Conservation (phyloP, 2,113 vertebrate species). For the Sebastes schlegelii region DNA sequence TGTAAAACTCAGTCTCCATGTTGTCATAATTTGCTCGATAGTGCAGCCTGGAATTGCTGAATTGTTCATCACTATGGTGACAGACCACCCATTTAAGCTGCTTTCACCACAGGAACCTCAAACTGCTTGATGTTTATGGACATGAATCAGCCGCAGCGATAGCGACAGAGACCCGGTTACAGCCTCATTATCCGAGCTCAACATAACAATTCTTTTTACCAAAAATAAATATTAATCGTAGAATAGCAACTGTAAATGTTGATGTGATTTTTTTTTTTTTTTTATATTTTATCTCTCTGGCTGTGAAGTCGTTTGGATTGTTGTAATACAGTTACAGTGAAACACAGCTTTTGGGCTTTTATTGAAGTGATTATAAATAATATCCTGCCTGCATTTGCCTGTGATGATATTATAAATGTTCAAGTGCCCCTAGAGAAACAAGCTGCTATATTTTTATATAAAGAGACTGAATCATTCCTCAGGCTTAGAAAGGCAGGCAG, state of each 20-base stretch:
- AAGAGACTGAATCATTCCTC: not conserved
- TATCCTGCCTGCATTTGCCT: constrained; percentile 3
- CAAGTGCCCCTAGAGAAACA: not conserved
- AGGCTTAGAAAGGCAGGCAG: not conserved
- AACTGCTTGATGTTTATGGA: constrained; percentile 36
- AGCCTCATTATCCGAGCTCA: not conserved
- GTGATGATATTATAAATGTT: not conserved
- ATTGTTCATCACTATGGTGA: constrained; percentile 56
- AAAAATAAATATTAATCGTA: constrained; percentile 13
- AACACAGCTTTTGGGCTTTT: constrained; percentile 10
- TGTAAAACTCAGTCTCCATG: not conserved
- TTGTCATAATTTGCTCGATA: constrained; percentile 2
- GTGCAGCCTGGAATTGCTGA: not conserved
- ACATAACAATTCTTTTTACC: not conserved
- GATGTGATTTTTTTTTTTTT: not conserved
- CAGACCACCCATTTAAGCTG: constrained; percentile 25
- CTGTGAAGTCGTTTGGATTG: not conserved
- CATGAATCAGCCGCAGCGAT: constrained; percentile 28
- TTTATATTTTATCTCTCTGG: not conserved
- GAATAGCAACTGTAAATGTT: not conserved
- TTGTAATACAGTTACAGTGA: constrained; percentile 9
- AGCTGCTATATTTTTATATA: not conserved
- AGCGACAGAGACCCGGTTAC: not conserved
- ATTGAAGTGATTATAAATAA: constrained; percentile 30
- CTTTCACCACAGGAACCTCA: constrained; percentile 33